Evolutionary conservation across 2,113 vertebrate species (phyloP).

Genomic region (Fukomys damarensis): DNA sequence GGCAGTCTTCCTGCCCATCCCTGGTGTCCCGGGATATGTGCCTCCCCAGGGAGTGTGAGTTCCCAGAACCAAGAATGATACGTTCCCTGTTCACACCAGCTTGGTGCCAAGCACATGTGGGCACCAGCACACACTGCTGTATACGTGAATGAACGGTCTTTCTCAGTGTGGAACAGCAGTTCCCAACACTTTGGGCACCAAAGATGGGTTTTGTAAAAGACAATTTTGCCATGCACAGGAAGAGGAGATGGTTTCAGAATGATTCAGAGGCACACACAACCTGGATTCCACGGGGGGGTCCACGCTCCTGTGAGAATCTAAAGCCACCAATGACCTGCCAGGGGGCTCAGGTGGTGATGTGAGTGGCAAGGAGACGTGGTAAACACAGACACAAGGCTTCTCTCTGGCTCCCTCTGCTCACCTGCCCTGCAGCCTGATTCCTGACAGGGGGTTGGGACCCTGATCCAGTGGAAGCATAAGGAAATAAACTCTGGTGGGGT

Average conservation of each 20-base stretch:
- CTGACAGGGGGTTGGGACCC: not conserved
- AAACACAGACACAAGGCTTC: not conserved
- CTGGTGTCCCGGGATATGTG: rapidly evolving
- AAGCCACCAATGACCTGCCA: not conserved
- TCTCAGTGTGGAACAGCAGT: not conserved
- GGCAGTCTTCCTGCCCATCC: not conserved
- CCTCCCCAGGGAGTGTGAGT: too few species aligned
- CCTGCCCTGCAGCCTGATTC: not conserved
- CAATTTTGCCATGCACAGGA: not conserved
- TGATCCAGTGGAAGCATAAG: not conserved
- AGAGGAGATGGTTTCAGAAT: not conserved
- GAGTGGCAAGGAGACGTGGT: not conserved
- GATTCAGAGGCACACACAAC: not conserved
- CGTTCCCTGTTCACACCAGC: not conserved
- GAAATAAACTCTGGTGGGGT: not conserved
- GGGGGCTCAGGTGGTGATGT: not conserved
- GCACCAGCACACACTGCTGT: not conserved
- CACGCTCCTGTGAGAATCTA: not conserved
- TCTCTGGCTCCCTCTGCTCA: not conserved
- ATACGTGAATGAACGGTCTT: not conserved
- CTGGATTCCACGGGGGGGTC: not conserved
- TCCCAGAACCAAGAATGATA: not conserved
- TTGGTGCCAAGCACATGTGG: not conserved
- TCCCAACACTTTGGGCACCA: not conserved
- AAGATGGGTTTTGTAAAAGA: not conserved